These are phyloP conservation scores for Palloptera scutellata DNA, from an alignment of 2,888 invertebrate genomes.

Conservation along the genomic window DNA sequence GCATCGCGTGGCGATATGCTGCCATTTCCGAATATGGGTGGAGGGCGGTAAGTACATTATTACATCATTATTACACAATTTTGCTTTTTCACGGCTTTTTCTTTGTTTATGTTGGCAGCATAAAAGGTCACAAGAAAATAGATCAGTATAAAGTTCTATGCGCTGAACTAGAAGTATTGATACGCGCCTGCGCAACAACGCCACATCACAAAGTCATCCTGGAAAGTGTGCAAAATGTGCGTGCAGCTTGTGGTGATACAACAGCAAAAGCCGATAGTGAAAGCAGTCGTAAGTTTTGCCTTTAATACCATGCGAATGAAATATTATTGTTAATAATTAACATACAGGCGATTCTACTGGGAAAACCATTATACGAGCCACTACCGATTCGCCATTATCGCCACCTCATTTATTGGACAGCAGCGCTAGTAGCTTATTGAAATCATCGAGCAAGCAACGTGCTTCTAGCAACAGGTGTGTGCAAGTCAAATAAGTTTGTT, in stretches of 20 bases:
- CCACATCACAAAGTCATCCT: slow-evolving; percentile 80
- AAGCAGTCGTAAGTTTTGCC: slow-evolving; percentile 42
- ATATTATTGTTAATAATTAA: slow-evolving; percentile 5
- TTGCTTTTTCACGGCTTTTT: neutral
- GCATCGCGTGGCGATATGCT: slow-evolving; percentile 86
- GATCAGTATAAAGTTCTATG: slow-evolving; percentile 93
- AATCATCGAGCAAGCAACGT: slow-evolving; percentile 51
- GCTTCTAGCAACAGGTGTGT: slow-evolving; percentile 50
- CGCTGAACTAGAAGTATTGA: slow-evolving; percentile 84
- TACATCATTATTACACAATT: neutral
- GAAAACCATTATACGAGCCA: slow-evolving; percentile 72
- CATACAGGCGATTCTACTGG: slow-evolving; percentile 42
- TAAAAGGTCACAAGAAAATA: slow-evolving; percentile 72
- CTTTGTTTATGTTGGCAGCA: slow-evolving; percentile 39
- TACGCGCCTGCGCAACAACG: slow-evolving; percentile 81
- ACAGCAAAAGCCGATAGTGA: slow-evolving; percentile 70
- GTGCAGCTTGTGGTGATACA: slow-evolving; percentile 65
- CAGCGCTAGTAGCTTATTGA: slow-evolving; percentile 43
- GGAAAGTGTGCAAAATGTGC: slow-evolving; percentile 77
- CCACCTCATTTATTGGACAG: slow-evolving; percentile 71
- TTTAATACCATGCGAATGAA: neutral
- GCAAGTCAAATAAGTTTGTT: neutral
- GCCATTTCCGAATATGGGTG: slow-evolving; percentile 74
- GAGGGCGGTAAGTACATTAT: slow-evolving; percentile 66
- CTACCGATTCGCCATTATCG: slow-evolving; percentile 86